Base-by-base conservation (phyloP, 2,113 vertebrate species). In the Lepus americanus region DNA sequence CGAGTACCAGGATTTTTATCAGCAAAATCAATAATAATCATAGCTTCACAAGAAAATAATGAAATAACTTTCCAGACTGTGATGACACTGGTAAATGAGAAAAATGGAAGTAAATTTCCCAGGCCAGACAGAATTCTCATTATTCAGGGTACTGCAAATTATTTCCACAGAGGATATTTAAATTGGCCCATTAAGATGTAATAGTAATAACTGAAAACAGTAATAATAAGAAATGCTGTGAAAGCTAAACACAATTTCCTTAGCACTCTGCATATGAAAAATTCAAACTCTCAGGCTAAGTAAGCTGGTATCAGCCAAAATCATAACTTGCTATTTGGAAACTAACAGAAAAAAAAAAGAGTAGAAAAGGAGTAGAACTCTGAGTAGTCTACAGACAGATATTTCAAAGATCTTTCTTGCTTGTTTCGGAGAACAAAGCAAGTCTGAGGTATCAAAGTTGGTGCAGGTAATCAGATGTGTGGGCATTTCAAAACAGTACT, bases 11-110 rank as follows among this genome's bases (percentile, higher is more conserved):
- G 36, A 90, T 53, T 94, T 86, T 63, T 69, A 90, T 61, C 88
- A 80, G 39, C 90, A 92, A 85, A 87, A 70, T 93, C 84, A 93
- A 64, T 55, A 85, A 74, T n/a, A 95, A 92, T 72, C 29, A 80
- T 0, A 92, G 5, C 11, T 94, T 87, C n/a, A 83, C 89, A 70
- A 88, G 67, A 63, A 77, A 87, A 31, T 5, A 36, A 27, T 79
- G 82, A 84, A 93, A 49, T 94, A 91, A 61, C 49, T 23, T 86
- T 87, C 44, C 82, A 70, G 33, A 87, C 59, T 93, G 27, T 66
- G 66, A 93, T 70, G 61, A 76, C 12, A 64, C 20, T 51, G n/a
- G 44, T 16, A 97, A 87, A 80, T 53, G 73, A 44, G 90, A 87
- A 27, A 88, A 87, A 49, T 6, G 53, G 72, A 49, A 83, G 0